phyloP scores from a whole-genome alignment of 2,797 vertebrate species.

The Parotocinclus haroldoi region DNA sequence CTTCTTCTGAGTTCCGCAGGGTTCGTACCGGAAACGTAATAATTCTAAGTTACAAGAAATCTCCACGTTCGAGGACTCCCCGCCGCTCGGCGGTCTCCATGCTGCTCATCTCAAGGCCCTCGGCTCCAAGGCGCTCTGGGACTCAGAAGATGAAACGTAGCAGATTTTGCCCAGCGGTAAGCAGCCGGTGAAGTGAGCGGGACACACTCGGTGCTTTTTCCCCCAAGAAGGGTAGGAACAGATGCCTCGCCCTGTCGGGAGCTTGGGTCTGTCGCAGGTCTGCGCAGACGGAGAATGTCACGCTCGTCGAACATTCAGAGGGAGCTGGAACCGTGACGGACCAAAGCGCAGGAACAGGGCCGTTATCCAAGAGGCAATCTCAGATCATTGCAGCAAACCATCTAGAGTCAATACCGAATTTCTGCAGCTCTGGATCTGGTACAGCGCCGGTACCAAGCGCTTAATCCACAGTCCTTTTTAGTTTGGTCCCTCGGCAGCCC shows the following conservation, averaged over 20 bases:
- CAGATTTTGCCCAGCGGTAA: not conserved
- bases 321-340: slow-evolving; percentile 12
- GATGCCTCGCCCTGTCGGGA: not conserved
- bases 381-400: not conserved
- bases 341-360: not conserved
- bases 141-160: not conserved
- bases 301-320: slow-evolving; percentile 57
- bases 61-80: not conserved
- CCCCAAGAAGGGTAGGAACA: not conserved
- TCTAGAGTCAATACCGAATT: no score
- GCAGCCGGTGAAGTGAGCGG: no score
- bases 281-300: slow-evolving; percentile 54
- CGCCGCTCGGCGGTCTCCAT: not conserved
- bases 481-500: no score
- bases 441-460: no score
- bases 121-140: not conserved
- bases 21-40: no score
- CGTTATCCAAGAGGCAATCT: not conserved
- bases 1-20: no score
- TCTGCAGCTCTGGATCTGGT: no score
- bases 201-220: not conserved
- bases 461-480: no score
- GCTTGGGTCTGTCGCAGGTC: slow-evolving; percentile 20
- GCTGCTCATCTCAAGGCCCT: not conserved
- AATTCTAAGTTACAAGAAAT: slow-evolving; percentile 19